Evolutionary conservation across 2,797 vertebrate species (phyloP).

Genomic region (Hozukius guyotensis): DNA sequence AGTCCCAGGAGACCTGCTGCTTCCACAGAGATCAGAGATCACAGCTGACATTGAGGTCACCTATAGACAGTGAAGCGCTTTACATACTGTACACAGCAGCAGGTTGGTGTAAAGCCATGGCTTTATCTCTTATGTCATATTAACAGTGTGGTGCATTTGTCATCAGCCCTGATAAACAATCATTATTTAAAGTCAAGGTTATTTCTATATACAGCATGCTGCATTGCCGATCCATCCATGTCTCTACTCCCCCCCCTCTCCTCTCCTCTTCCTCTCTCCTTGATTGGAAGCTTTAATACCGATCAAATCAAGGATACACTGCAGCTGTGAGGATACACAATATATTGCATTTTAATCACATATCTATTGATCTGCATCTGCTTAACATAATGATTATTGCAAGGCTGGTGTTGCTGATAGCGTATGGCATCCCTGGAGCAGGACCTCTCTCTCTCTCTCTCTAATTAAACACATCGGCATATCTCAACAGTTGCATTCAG

Average conservation of each 20-base stretch:
- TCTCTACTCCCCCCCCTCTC: background rate
- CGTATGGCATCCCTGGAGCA: constrained; percentile 26
- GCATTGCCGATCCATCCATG: constrained; percentile 48
- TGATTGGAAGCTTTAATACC: constrained; percentile 64
- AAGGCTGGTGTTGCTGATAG: constrained; percentile 17
- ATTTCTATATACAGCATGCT: constrained; percentile 40
- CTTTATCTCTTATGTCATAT: constrained; percentile 32
- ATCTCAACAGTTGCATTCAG: constrained; percentile 15
- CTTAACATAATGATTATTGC: constrained; percentile 50
- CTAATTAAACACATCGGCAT: constrained; percentile 43
- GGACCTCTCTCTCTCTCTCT: constrained; percentile 19
- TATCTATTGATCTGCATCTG: constrained; percentile 63
- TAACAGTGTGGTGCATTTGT: background rate
- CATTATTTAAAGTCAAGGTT: constrained; percentile 40
- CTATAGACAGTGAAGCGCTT: constrained; percentile 15
- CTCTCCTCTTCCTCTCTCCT: constrained; percentile 6
- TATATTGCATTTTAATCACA: constrained; percentile 56
- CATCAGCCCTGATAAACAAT: constrained; percentile 25
- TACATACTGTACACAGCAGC: background rate
- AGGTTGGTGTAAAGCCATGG: constrained; percentile 16
- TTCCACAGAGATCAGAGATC: constrained; percentile 38
- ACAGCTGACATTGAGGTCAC: constrained; percentile 56
- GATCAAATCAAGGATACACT: constrained; percentile 54
- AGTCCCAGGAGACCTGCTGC: background rate
- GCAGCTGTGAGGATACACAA: constrained; percentile 45